Conservation (phyloP, 2,888 invertebrate species). For the Mystacides longicornis region DNA sequence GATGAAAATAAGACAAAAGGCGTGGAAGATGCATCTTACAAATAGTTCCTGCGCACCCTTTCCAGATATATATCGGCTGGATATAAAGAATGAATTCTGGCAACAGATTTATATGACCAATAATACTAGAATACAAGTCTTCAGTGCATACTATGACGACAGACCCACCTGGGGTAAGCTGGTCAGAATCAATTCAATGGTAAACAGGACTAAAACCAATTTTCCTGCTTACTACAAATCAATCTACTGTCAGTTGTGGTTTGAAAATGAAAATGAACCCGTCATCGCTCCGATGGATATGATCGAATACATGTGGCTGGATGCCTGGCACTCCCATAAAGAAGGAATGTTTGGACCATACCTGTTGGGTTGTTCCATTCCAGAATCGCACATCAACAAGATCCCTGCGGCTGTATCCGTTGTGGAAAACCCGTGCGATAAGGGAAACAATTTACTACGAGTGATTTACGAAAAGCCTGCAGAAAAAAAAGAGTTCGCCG, state of each 20-base stretch:
- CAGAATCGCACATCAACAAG: conserved; percentile 61
- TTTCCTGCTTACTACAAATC: conserved; percentile 42
- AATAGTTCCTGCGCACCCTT: conserved; percentile 7
- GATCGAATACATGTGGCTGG: conserved; percentile 90
- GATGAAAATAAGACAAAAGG: neutral
- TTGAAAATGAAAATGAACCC: conserved; percentile 73
- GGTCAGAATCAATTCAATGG: conserved; percentile 79
- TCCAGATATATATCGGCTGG: conserved; percentile 6
- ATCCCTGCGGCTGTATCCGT: conserved; percentile 79
- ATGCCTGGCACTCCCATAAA: conserved; percentile 89
- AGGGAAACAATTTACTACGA: conserved; percentile 73
- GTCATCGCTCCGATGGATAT: conserved; percentile 74
- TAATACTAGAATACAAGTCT: conserved; percentile 4
- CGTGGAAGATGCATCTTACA: neutral
- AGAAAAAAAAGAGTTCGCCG: conserved; percentile 75
- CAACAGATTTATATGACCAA: conserved; percentile 3
- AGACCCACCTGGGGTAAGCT: conserved; percentile 74
- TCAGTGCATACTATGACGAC: conserved; percentile 52
- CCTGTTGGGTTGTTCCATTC: conserved; percentile 80
- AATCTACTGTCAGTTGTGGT: conserved; percentile 86
- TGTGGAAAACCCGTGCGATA: conserved; percentile 78
- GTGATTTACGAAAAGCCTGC: conserved; percentile 72
- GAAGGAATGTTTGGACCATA: conserved; percentile 87
- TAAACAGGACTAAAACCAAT: conserved; percentile 78
- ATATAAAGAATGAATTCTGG: conserved; percentile 7